Evolutionary conservation across 2,113 vertebrate species (phyloP), one percentile per base, ranked within the genome.

Genomic region (Sander vitreus): DNA sequence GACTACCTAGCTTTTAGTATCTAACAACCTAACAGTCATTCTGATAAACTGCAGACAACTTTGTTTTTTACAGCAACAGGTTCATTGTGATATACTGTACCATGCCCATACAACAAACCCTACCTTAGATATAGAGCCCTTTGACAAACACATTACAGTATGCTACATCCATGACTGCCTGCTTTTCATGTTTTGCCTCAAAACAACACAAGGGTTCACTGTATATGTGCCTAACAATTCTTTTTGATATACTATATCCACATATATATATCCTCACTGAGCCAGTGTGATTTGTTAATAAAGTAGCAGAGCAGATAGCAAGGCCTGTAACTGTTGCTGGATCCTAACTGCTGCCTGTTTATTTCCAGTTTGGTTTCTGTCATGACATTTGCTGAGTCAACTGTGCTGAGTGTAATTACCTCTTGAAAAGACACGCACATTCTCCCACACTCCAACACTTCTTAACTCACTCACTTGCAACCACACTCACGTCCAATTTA

Each of bases 131-230:
- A 25, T 51, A 73, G 66, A 92, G 88, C 88, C 91, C 90, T 93
- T 92, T 78, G 72, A 82, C 81, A 73, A 83, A 79, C 72, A 83
- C 50, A 54, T 65, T 21, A 66, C 43, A 25, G 5, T 79, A 72
- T 88, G 90, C 90, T 88, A 91, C 91, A 85, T 91, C 84, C 83
- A 75, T 19, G 65, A 87, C 73, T 79, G 82, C 65, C 86, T 73
- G 62, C 66, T 70, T 79, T 80, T 66, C 65, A 33, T 39, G 23
- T 83, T 83, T 54, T 68, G 78, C 43, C 81, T 75, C 36, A 80
- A 80, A 87, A 82, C 65, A 84, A 80, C 60, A 65, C 71, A 78
- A 30, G 25, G 14, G 11, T 73, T 76, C 72, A 79, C 50, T 75
- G 45, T 74, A 39, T 57, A 83, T 88, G 85, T 87, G 87, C 87